Conservation (phyloP, 2,888 invertebrate genomes). For the Tipula confusa region DNA sequence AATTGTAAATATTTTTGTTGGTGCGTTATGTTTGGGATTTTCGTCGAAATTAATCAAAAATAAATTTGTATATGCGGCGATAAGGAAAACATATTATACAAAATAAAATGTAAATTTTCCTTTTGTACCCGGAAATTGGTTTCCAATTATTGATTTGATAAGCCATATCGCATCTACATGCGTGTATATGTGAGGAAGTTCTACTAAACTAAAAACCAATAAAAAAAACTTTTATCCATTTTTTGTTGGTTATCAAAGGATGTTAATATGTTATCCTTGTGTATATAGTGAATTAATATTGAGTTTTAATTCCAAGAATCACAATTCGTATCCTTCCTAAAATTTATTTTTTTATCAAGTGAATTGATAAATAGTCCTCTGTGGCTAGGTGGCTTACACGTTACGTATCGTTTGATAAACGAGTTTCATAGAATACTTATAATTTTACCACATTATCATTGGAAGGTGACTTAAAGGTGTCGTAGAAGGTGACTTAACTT, state of each 20-base stretch:
- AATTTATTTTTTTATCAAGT: too few species aligned
- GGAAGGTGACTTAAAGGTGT: too few species aligned
- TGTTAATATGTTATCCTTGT: neutral
- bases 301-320: neutral
- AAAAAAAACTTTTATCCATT: neutral
- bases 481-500: too few species aligned
- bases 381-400: too few species aligned
- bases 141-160: conserved; percentile 15
- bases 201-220: neutral
- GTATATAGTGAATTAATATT: neutral
- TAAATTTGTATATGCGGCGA: neutral
- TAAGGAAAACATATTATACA: neutral
- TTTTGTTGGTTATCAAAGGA: neutral
- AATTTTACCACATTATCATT: too few species aligned
- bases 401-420: too few species aligned
- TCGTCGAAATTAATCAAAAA: neutral
- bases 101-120: neutral
- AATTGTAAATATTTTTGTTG: neutral
- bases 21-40: neutral
- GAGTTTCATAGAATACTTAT: too few species aligned
- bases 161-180: neutral
- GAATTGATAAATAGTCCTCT: too few species aligned
- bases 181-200: neutral
- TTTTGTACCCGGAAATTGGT: neutral
- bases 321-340: too few species aligned